Evolutionary conservation across 2,113 vertebrate species (phyloP).

Genomic region (Odontesthes bonariensis): DNA sequence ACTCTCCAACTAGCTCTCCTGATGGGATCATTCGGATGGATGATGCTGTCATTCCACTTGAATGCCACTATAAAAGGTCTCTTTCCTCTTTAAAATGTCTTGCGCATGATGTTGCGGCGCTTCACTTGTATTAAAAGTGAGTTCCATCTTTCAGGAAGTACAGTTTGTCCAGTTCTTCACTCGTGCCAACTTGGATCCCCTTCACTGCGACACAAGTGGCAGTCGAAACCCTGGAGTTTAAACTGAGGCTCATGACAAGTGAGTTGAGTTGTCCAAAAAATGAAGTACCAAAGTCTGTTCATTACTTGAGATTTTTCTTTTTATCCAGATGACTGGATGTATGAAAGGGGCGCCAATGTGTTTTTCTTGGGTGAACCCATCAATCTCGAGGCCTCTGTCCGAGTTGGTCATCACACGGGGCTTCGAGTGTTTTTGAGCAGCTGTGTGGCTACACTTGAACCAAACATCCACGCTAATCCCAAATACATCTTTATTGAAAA

Average conservation of each 20-base stretch:
- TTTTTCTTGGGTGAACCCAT: conserved; percentile 71
- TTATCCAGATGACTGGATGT: conserved; percentile 68
- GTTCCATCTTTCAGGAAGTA: conserved; percentile 59
- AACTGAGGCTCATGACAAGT: conserved; percentile 73
- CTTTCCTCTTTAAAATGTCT: not conserved
- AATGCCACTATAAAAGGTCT: conserved; percentile 77
- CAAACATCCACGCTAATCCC: conserved; percentile 59
- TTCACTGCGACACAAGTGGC: conserved; percentile 62
- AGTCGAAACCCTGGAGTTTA: conserved; percentile 61
- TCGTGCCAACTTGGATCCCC: conserved; percentile 73
- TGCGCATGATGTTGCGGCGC: not conserved
- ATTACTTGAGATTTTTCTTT: not conserved
- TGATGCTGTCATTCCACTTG: conserved; percentile 74
- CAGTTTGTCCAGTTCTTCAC: conserved; percentile 67
- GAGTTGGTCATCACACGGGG: conserved; percentile 57
- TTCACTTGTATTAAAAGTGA: too few relatives aligned
- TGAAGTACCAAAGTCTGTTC: too few relatives aligned
- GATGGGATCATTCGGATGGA: conserved; percentile 71
- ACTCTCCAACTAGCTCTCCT: conserved; percentile 52
- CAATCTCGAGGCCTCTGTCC: conserved; percentile 71
- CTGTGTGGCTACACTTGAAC: conserved; percentile 72
- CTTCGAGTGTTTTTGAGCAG: conserved; percentile 75
- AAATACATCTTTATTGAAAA: conserved; percentile 74
- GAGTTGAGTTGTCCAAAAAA: not conserved
- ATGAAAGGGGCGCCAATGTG: conserved; percentile 54